These are phyloP conservation scores for Sapajus apella DNA, from an alignment of 2,113 vertebrate species.

Conservation along the genomic window DNA sequence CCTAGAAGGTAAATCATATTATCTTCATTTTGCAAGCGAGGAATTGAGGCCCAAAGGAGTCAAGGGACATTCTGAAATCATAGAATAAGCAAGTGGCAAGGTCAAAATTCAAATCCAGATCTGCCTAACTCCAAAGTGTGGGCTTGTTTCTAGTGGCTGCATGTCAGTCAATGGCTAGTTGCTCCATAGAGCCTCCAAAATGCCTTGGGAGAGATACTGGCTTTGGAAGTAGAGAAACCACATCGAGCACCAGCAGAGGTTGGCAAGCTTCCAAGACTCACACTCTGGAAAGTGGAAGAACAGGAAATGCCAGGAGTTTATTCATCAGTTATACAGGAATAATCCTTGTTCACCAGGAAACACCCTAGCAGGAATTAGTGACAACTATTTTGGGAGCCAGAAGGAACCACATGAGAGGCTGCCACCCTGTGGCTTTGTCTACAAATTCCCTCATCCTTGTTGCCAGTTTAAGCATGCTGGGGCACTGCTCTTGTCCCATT, in stretches of 20 bases:
- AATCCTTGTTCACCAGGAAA: background rate
- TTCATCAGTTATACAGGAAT: background rate
- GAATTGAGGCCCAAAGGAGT: background rate
- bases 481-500: background rate
- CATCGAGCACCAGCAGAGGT: background rate
- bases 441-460: background rate
- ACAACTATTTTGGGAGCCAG: background rate
- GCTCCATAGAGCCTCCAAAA: background rate
- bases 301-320: slow-evolving; percentile 25
- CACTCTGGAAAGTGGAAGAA: background rate
- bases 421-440: background rate
- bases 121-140: background rate
- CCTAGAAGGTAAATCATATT: background rate
- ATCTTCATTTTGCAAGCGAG: background rate
- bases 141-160: background rate
- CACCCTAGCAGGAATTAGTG: background rate
- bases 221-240: background rate
- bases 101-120: background rate
- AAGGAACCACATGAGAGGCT: background rate
- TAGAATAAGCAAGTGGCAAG: background rate
- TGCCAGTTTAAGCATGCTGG: background rate
- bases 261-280: background rate
- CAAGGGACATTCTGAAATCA: background rate
- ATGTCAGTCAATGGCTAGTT: background rate
- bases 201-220: background rate